phyloP scores from a whole-genome alignment of 2,113 vertebrate species.

The Gorsachius goisagi region DNA sequence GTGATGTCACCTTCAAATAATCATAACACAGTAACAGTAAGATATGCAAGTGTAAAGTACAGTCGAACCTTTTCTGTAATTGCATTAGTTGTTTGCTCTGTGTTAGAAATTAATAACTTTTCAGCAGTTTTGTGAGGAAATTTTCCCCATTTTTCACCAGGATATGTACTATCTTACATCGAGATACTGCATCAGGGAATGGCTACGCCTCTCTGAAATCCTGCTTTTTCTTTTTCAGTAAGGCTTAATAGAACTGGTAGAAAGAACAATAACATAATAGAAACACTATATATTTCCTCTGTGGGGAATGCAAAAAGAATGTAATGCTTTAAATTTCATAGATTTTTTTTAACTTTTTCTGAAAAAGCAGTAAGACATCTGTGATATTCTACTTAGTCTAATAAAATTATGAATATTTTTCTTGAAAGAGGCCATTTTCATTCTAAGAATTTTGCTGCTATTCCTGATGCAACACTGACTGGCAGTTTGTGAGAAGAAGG shows the following conservation, averaged over 20 bases:
- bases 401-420: neutral
- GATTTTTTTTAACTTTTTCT: neutral
- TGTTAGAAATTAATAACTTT: neutral
- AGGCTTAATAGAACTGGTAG: neutral
- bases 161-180: neutral
- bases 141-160: neutral
- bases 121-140: neutral
- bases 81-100: accelerated
- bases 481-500: neutral
- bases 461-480: neutral
- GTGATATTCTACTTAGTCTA: neutral
- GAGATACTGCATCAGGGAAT: neutral
- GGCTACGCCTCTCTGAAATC: neutral
- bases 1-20: neutral
- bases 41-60: neutral
- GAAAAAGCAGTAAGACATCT: neutral
- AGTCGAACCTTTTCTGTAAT: neutral
- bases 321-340: neutral
- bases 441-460: neutral
- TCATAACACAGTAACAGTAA: neutral
- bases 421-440: neutral
- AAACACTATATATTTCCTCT: neutral
- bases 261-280: neutral
- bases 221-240: neutral
- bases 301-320: neutral